These are phyloP conservation scores for Pollenia labialis DNA, from an alignment of 2,888 invertebrate genomes.

Conservation along the genomic window DNA sequence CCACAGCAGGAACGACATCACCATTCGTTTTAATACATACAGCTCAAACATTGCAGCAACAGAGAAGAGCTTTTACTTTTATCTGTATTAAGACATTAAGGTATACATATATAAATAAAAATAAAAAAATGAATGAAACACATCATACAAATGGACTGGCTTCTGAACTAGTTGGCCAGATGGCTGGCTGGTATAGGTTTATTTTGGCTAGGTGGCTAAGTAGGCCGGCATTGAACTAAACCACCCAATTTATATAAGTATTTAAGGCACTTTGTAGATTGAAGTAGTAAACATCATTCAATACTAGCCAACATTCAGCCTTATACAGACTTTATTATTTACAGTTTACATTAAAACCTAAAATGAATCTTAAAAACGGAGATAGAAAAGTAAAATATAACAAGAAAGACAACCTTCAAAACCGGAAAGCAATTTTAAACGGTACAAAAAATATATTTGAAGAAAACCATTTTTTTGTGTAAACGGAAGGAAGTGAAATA, in stretches of 20 bases:
- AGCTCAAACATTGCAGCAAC: not conserved
- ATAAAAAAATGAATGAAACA: not conserved
- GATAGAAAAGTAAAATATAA: not conserved
- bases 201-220: no score
- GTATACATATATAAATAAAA: not conserved
- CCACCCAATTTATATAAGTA: not conserved
- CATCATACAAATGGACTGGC: slow-evolving; percentile 1
- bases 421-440: not conserved
- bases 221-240: not conserved
- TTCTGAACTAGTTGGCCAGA: not conserved
- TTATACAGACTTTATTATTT: slow-evolving; percentile 22
- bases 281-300: slow-evolving; percentile 24
- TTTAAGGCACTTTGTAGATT: slow-evolving; percentile 10
- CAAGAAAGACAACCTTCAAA: slow-evolving; percentile 3
- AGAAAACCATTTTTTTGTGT: not conserved
- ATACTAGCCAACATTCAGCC: slow-evolving; percentile 3
- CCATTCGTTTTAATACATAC: not conserved
- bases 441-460: not conserved
- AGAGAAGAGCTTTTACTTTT: slow-evolving; percentile 25
- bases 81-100: slow-evolving; percentile 22
- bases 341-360: not conserved
- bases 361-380: not conserved
- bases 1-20: not conserved
- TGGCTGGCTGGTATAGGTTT: not conserved
- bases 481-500: slow-evolving; percentile 19